These are phyloP conservation scores for Watsonalla binaria DNA, from an alignment of 2,888 invertebrate genomes.

Conservation along the genomic window DNA sequence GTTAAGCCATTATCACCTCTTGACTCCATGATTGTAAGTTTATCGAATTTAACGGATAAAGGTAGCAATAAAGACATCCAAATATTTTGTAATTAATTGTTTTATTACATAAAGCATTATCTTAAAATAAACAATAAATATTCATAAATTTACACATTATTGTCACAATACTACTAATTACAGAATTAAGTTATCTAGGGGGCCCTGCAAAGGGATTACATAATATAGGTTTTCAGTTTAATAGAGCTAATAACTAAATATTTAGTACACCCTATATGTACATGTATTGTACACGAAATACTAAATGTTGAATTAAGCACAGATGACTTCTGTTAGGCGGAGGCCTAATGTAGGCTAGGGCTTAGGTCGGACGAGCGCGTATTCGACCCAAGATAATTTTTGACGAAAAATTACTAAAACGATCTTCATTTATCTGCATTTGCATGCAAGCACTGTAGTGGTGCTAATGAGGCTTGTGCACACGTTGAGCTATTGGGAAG, in stretches of 20 bases:
- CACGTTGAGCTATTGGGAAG: slow-evolving; percentile 16
- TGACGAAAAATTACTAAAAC: background rate
- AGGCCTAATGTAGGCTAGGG: slow-evolving; percentile 56
- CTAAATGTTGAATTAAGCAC: slow-evolving; percentile 53
- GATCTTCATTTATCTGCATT: background rate
- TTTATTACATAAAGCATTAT: slow-evolving; percentile 23
- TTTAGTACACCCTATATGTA: background rate
- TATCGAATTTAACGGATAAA: background rate
- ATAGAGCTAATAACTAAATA: no score
- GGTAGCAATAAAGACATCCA: background rate
- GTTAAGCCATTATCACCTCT: no score
- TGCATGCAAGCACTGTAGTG: background rate
- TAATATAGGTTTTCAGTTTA: no score
- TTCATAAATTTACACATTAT: slow-evolving; percentile 19
- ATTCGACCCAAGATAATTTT: slow-evolving; percentile 12
- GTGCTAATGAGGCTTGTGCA: background rate
- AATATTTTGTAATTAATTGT: slow-evolving; percentile 17
- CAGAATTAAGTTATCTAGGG: slow-evolving; percentile 7
- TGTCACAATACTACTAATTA: slow-evolving; percentile 29
- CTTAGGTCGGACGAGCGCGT: slow-evolving; percentile 23
- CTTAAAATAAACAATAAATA: slow-evolving; percentile 40
- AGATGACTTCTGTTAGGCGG: slow-evolving; percentile 60
- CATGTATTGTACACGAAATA: slow-evolving; percentile 28
- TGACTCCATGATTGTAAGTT: background rate
- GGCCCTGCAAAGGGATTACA: no score